Evolutionary conservation across 1,140 invertebrate species (phyloP).

Genomic region (Eumeta japonica): DNA sequence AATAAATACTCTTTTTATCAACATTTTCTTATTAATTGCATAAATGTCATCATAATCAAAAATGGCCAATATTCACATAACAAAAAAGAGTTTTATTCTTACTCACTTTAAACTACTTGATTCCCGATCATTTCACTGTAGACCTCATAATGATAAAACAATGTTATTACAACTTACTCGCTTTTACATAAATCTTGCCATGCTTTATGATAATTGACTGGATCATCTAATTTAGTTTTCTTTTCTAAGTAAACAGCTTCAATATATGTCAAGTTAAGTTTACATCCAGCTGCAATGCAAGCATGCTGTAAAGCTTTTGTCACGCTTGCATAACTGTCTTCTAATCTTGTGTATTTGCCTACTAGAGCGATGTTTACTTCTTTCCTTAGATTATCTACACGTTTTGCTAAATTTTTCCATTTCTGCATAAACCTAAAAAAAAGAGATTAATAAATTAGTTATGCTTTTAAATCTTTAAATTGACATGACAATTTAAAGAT

Average conservation of each 20-base stretch:
- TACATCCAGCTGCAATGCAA: slow-evolving; percentile 78
- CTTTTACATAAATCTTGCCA: slow-evolving; percentile 89
- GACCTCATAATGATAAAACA: no score
- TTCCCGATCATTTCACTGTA: no score
- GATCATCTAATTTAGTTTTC: slow-evolving; percentile 68
- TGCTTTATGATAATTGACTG: slow-evolving; percentile 87
- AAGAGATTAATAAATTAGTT: slow-evolving; percentile 8
- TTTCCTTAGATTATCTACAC: slow-evolving; percentile 75
- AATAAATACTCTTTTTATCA: no score
- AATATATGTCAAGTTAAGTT: slow-evolving; percentile 86
- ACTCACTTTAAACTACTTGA: no score
- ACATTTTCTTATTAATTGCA: no score
- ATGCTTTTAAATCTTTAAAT: no score
- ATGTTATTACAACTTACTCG: no score
- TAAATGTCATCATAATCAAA: no score
- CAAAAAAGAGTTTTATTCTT: no score
- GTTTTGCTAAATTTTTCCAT: slow-evolving; percentile 87
- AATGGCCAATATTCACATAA: no score
- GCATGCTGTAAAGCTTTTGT: slow-evolving; percentile 94
- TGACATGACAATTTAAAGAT: background rate
- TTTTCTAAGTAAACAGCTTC: slow-evolving; percentile 88
- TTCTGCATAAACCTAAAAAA: slow-evolving; percentile 74
- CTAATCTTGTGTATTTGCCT: slow-evolving; percentile 97
- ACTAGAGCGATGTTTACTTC: slow-evolving; percentile 92
- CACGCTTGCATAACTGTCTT: slow-evolving; percentile 96